Evolutionary conservation across 2,888 invertebrate genomes (phyloP), one percentile per base, ranked within the genome.

Genomic region (Saturnia pavonia): DNA sequence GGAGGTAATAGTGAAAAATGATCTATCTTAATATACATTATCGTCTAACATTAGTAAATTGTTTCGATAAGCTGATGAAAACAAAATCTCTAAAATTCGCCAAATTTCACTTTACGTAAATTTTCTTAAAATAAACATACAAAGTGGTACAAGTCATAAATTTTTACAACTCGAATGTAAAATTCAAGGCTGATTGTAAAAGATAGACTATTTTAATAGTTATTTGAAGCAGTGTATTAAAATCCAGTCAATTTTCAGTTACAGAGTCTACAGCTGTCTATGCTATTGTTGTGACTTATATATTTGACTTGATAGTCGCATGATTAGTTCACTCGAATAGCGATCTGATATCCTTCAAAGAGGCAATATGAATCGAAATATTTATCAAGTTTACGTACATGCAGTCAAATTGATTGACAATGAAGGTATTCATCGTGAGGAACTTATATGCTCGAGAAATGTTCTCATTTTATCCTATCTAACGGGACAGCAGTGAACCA

Each of bases 121-220:
- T n/a, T 1, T 19, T 54, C 22, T 54, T 22, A 54, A 54, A 54
- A 54, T 54, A 54, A 54, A 57, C 25, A 25, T 25, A 27, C 22
- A 57, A 51, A 57, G 25, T 25, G 22, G 25, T 57, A 11, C 25
- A 4, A 25, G 57, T 9, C n/a, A 54, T 54, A 14, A 57, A 57
- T 57, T 57, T 57, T 57, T 57, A 54, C 57, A 57, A 14, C 57
- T 25, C 57, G 22, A 57, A 57, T 57, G 25, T 57, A 25, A 57
- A 57, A 57, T 57, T 57, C 25, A 57, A 57, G 22, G 57, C 14
- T 19, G 57, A 12, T 9, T 54, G 22, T n/a, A 54, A 22, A 54
- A 11, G 9, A 22, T 22, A 22, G n/a, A n/a, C n/a, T 54, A 19
- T n/a, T 6, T 16, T 19, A 51, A 51, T 7, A 48, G n/a, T 51